Conservation (phyloP, 2,113 vertebrate genomes). For the Peromyscus polionotus region DNA sequence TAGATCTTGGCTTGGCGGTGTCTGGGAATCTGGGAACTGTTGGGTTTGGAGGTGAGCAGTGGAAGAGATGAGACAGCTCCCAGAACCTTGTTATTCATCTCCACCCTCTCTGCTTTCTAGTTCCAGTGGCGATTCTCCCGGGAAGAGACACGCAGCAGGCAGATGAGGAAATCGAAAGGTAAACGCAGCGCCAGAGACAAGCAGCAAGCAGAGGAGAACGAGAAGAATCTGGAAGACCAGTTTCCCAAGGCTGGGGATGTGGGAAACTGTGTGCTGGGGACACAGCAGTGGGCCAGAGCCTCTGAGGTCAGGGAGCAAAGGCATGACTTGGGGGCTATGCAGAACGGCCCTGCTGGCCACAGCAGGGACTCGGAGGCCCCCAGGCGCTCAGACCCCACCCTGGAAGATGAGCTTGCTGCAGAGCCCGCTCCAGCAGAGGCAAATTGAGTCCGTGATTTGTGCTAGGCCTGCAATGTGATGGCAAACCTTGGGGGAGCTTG, state of each 20-base stretch:
- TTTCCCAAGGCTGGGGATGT: constrained; percentile 66
- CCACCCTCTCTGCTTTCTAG: constrained; percentile 73
- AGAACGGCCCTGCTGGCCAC: not conserved
- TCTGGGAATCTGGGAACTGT: not conserved
- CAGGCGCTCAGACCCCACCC: accelerated
- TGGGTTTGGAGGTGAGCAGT: not conserved
- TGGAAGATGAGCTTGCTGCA: accelerated
- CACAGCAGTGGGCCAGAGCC: constrained; percentile 44
- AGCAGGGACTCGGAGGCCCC: accelerated
- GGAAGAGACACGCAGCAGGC: constrained; percentile 84
- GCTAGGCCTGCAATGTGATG: not conserved
- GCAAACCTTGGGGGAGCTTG: constrained; percentile 5
- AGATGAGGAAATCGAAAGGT: constrained; percentile 86
- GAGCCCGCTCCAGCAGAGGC: not conserved
- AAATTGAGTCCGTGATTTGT: constrained; percentile 23
- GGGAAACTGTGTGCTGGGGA: constrained; percentile 63
- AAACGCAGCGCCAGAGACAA: constrained; percentile 80
- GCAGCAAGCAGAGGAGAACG: constrained; percentile 79
- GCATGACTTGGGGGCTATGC: not conserved
- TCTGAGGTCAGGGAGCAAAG: not conserved
- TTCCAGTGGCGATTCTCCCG: constrained; percentile 91
- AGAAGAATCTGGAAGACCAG: constrained; percentile 84
- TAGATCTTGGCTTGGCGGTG: not conserved
- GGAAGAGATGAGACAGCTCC: accelerated
- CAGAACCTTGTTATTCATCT: accelerated